Conservation (phyloP, 2,888 invertebrate species). For the Asteroscopus sphinx region DNA sequence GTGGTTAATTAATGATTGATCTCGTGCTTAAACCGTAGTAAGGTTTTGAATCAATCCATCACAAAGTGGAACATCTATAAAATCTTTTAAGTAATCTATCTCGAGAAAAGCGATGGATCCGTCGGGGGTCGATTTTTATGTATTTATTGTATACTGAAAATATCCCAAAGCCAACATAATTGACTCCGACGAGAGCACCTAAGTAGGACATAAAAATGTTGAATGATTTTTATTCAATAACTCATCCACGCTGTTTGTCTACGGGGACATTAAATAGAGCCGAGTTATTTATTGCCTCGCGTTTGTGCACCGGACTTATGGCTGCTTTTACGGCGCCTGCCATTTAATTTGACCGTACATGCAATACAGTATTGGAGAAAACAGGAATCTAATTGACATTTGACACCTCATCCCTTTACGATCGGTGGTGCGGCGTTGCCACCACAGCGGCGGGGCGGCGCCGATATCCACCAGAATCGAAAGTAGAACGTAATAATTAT, state of each 20-base stretch:
- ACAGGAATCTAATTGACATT: slow-evolving; percentile 83
- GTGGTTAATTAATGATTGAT: slow-evolving; percentile 60
- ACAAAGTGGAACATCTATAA: slow-evolving; percentile 73
- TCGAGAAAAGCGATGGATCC: slow-evolving; percentile 50
- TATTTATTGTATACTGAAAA: slow-evolving; percentile 25
- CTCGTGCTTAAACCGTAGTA: slow-evolving; percentile 50
- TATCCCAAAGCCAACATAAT: slow-evolving; percentile 1
- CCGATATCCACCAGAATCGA: slow-evolving; percentile 82
- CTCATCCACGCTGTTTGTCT: slow-evolving; percentile 64
- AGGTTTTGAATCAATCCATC: slow-evolving; percentile 65
- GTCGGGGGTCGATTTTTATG: slow-evolving; percentile 21
- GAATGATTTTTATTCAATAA: slow-evolving; percentile 71
- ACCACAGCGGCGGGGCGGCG: slow-evolving; percentile 67
- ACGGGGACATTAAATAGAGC: slow-evolving; percentile 73
- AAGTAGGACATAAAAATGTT: slow-evolving; percentile 47
- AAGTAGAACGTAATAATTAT: slow-evolving; percentile 87
- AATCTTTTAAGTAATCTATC: slow-evolving; percentile 69
- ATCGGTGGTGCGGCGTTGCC: slow-evolving; percentile 58
- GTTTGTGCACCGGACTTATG: slow-evolving; percentile 77
- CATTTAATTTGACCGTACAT: slow-evolving; percentile 85
- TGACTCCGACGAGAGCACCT: slow-evolving; percentile 10
- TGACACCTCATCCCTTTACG: slow-evolving; percentile 83
- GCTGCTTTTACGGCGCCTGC: slow-evolving; percentile 81
- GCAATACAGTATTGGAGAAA: slow-evolving; percentile 80
- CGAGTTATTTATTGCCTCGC: slow-evolving; percentile 78